A percentile compares a stretch with the other conserved stretches of the same genome.
Conservation (phyloP, 2,797 vertebrate species). For the Platalea minor region DNA sequence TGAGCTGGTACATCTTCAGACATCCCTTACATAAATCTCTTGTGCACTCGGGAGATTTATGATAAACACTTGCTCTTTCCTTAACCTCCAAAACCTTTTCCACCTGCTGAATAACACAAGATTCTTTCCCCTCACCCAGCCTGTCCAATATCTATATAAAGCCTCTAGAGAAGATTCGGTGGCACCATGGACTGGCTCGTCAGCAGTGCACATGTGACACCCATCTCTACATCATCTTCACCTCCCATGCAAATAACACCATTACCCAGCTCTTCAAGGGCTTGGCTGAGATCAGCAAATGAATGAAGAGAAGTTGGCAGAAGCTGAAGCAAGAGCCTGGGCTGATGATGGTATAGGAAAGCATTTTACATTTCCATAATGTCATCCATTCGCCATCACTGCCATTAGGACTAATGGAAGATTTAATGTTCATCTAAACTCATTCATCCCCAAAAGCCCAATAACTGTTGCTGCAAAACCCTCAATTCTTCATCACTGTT, state of each 20-base stretch:
- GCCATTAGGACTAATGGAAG: not conserved
- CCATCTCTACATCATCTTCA: conserved; percentile 47
- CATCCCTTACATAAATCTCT: conserved; percentile 42
- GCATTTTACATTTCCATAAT: not conserved
- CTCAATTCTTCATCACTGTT: not conserved
- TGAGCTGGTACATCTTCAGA: conserved; percentile 42
- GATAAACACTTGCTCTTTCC: conserved; percentile 59
- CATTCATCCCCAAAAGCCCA: not conserved
- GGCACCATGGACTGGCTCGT: conserved; percentile 42
- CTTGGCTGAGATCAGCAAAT: conserved; percentile 40
- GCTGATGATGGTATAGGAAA: not conserved
- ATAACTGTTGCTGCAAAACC: not conserved
- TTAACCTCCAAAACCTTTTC: conserved; percentile 57
- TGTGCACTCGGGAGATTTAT: conserved; percentile 47
- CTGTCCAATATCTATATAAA: conserved; percentile 54
- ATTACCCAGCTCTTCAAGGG: conserved; percentile 25
- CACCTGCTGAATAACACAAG: conserved; percentile 52
- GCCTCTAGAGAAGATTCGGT: conserved; percentile 9
- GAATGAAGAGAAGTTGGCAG: not conserved
- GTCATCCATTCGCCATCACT: not conserved
- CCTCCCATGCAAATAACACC: conserved; percentile 50
- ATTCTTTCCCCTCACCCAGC: conserved; percentile 39
- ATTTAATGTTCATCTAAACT: not conserved
- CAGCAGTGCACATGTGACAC: conserved; percentile 52
- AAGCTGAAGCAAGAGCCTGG: not conserved